Evolutionary conservation across 2,113 vertebrate genomes (phyloP), one percentile per base, ranked within the genome.

Genomic region (Perca schrenkii): DNA sequence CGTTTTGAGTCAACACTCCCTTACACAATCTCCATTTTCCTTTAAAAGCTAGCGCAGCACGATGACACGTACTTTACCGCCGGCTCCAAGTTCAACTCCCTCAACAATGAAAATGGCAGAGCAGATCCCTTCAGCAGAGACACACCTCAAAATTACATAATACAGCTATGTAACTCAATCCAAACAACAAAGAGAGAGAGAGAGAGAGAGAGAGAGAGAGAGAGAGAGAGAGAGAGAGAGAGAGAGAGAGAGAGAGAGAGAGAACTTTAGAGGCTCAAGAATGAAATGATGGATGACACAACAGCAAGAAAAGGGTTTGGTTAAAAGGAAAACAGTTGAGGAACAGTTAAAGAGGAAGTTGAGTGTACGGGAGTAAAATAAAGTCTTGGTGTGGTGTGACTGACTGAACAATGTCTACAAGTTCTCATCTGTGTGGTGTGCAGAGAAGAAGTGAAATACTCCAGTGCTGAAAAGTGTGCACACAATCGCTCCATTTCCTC

Each of bases 111-210:
- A 87, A 84, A 88, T 6, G 75, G 80, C 80, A 40, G 76, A 86
- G 85, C 62, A 31, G 85, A 87, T 85, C 87, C 84, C 74, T 85
- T 53, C 79, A 82, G 74, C 69, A 66, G 81, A 86, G 89, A 90
- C 89, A 92, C 92, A 89, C 91, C 92, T 95, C 86, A 79, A 80
- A 89, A 88, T 91, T 91, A 91, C 90, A 93, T 90, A 92, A 87
- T 86, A 82, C 88, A 82, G 83, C 88, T 86, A 86, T 89, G 94
- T 86, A 93, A 94, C 83, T 69, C 77, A 77, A 94, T 73, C 19
- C 50, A 67, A 73, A 31, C 65, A 64, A 61, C 70, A 22, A 49
- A 57, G 34, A 56, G 60, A 71, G 83, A 58, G 61, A 85, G 82
- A 50, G 49, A 72, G 74, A 77, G 47, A 63, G 58, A 74, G 61